Evolutionary conservation across 2,113 vertebrate species (phyloP), one percentile per base, ranked within the genome.

Genomic region (Holacanthus passer): DNA sequence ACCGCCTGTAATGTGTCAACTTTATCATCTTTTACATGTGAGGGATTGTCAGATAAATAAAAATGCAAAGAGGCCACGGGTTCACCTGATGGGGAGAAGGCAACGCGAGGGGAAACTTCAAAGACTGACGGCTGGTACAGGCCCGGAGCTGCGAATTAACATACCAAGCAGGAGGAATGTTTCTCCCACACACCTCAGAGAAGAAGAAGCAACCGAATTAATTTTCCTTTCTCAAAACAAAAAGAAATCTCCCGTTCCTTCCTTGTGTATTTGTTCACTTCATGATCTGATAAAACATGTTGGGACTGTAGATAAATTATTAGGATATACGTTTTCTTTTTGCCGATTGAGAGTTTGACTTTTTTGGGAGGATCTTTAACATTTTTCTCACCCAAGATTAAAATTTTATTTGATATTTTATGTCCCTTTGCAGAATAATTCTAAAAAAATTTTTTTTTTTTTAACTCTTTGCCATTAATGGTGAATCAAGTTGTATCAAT

Each of bases 121-220:
- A 94, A 90, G 88, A 70, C 48, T 19, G 60, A 81, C 84, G 82
- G 91, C 84, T 84, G 89, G 83, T 83, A 77, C 77, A 87, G 69
- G 88, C 86, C 94, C 55, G 63, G 77, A 93, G 94, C 93, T 84
- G 86, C 66, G 86, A 93, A 94, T 90, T 92, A 93, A 93, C 92
- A 94, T 93, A 91, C 87, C 89, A 87, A 70, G 84, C 79, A 78
- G 74, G 70, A 92, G 88, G 94, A 95, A 94, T 94, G 91, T 75
- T 80, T 90, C 87, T 92, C 88, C 88, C 84, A 89, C 88, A 92
- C 79, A 89, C 82, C 82, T 87, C 79, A 74, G 64, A 45, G 52
- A 72, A 64, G 52, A 72, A 64, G 81, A 68, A 79, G 88, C 82
- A 73, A 79, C 66, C 77, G 70, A 85, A 89, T 91, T 85, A 89